These are phyloP conservation scores for Malacoctenus gilli DNA, from an alignment of 2,797 vertebrate species.

Conservation along the genomic window DNA sequence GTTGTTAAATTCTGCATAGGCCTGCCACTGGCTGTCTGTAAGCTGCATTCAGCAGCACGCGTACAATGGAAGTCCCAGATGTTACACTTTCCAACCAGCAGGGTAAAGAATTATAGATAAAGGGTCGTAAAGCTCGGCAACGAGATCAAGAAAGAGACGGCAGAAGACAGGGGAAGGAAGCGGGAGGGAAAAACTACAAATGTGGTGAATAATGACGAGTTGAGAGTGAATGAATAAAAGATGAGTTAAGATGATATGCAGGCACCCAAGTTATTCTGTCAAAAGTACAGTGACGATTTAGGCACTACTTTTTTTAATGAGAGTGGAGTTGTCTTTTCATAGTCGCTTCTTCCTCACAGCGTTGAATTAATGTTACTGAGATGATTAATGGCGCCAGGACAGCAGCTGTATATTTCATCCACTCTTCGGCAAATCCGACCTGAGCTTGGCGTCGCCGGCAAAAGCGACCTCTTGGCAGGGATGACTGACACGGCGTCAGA, in stretches of 20 bases:
- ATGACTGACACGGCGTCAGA: conserved; percentile 19
- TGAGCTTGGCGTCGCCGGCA: conserved; percentile 1
- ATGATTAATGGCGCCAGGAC: conserved; percentile 8
- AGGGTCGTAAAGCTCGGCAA: not conserved
- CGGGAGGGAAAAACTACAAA: conserved; percentile 3
- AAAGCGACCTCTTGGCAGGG: conserved; percentile 26
- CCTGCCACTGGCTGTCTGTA: conserved; percentile 8
- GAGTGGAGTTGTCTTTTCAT: no score
- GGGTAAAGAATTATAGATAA: not conserved
- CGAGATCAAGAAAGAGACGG: not conserved
- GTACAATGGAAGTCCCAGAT: conserved; percentile 11
- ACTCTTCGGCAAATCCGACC: conserved; percentile 23
- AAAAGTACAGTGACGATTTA: not conserved
- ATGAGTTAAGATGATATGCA: not conserved
- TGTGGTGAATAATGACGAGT: not conserved
- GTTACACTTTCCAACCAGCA: conserved; percentile 16
- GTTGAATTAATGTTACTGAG: not conserved
- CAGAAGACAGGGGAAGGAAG: not conserved
- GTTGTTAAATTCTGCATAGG: conserved; percentile 9
- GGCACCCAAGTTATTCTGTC: not conserved
- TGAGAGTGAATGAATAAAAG: conserved; percentile 1
- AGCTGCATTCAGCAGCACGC: not conserved
- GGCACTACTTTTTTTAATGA: not conserved
- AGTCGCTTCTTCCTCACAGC: not conserved
- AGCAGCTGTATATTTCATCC: conserved; percentile 18